A percentile compares a stretch with the other conserved stretches of the same genome.
Conservation (phyloP, 2,888 invertebrate species). For the Epicampocera succincta region DNA sequence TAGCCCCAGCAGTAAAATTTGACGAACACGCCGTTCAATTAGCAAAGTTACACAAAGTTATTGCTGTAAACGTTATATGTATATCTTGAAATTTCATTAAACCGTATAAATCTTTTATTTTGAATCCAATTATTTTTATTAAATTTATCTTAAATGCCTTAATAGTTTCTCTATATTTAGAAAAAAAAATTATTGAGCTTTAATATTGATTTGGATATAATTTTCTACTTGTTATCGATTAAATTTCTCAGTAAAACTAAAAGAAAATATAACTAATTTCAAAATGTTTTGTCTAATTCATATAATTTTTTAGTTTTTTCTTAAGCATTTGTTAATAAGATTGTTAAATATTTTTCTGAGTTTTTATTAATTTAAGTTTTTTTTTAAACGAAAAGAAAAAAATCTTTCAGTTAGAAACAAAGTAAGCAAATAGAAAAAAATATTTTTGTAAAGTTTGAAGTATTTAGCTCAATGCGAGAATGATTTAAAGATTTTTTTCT, state of each 20-base stretch:
- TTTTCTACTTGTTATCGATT: conserved; percentile 44
- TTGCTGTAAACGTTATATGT: conserved; percentile 2
- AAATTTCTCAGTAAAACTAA: conserved; percentile 12
- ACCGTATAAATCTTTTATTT: conserved; percentile 12
- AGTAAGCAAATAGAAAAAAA: conserved; percentile 4
- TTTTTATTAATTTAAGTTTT: conserved; percentile 47
- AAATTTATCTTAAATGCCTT: conserved; percentile 33
- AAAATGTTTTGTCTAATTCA: conserved; percentile 17
- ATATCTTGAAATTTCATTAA: background rate
- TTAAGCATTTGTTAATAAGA: background rate
- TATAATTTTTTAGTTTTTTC: conserved; percentile 5
- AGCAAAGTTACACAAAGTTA: background rate
- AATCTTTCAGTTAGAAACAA: conserved; percentile 19
- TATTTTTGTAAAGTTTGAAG: conserved; percentile 18
- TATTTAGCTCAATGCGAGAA: background rate
- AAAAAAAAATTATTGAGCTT: conserved; percentile 18
- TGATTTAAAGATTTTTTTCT: conserved; percentile 37
- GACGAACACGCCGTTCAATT: conserved; percentile 52
- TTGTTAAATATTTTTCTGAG: conserved; percentile 35
- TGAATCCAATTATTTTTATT: conserved; percentile 17
- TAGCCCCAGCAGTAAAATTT: conserved; percentile 60
- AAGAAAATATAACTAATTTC: background rate
- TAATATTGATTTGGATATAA: conserved; percentile 37
- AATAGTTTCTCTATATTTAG: conserved; percentile 21
- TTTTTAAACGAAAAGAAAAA: conserved; percentile 29